phyloP scores from a whole-genome alignment of 1,140 invertebrate species.

The Asobara japonica region DNA sequence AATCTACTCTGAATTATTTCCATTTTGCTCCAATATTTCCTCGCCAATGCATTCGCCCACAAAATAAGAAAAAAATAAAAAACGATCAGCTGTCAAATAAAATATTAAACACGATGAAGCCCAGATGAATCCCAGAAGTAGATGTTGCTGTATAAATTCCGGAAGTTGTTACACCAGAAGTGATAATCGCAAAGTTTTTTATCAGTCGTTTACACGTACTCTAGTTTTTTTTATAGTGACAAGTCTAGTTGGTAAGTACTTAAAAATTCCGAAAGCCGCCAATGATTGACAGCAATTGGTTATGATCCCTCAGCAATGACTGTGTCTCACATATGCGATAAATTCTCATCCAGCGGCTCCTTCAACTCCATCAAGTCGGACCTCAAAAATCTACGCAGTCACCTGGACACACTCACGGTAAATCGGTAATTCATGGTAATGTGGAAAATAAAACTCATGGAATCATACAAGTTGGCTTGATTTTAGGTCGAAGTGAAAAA shows the following conservation, averaged over 20 bases:
- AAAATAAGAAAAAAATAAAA: neutral
- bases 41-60: neutral
- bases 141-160: slow-evolving; percentile 40
- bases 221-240: slow-evolving; percentile 54
- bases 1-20: neutral
- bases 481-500: slow-evolving; percentile 55
- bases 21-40: neutral
- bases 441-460: neutral
- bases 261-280: neutral
- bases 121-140: slow-evolving; percentile 48
- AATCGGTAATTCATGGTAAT: slow-evolving; percentile 18
- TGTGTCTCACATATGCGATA: slow-evolving; percentile 57
- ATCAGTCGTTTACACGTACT: slow-evolving; percentile 46
- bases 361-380: slow-evolving; percentile 55
- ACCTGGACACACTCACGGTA: slow-evolving; percentile 57
- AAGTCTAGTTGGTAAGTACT: slow-evolving; percentile 51
- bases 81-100: slow-evolving; percentile 14
- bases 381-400: slow-evolving; percentile 47
- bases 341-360: slow-evolving; percentile 53
- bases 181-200: slow-evolving; percentile 27
- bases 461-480: neutral
- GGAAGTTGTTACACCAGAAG: slow-evolving; percentile 43
- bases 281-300: slow-evolving; percentile 6
- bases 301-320: slow-evolving; percentile 52
- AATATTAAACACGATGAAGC: slow-evolving; percentile 31